Evolutionary conservation across 2,797 vertebrate species (phyloP), one percentile per base, ranked within the genome.

Genomic region (Petrocephalus schoutedeni): DNA sequence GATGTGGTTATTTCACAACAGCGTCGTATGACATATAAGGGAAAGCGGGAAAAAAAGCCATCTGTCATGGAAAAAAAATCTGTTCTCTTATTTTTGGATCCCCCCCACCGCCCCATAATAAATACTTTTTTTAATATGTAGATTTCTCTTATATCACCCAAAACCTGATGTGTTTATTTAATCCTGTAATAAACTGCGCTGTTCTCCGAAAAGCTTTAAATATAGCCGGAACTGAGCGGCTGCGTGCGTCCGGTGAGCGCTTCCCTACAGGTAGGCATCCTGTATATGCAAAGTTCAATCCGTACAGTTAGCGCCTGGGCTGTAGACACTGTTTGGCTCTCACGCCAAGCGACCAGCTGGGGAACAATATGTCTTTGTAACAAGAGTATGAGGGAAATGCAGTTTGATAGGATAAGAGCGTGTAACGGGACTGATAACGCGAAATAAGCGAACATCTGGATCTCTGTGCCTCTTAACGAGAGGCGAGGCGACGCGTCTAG

Each of bases 391-490:
- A 64, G 9, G 59, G 16, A 74, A 85, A 86, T 74, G 19, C 64
- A 74, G 83, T 82, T 53, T 90, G 89, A 92, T 87, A 87, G 86
- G 88, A 90, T 90, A 88, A 87, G 89, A 9, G n/a, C 89, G 87
- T 58, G 77, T 86, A 84, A 90, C 80, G 36, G 61, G 61, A 87
- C 88, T 77, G 71, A 86, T 45, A 80, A 28, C 14, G 21, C 85
- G 85, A 64, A 28, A 32, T 67, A 67, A 61, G 84, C 87, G 74
- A 90, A 86, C 90, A 90, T 87, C 86, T 89, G 83, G 87, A 86
- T 56, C 32, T 49, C n/a, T 57, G 59, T 85, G 57, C 32, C 21
- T 80, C 80, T 87, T 41, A 87, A 56, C 57, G 67, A 23, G 67
- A 87, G 59, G 23, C 59, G 59, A 87, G 16, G n/a, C 19, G 41